Conservation (phyloP, 2,888 invertebrate species). For the Drosophila paramelanica region DNA sequence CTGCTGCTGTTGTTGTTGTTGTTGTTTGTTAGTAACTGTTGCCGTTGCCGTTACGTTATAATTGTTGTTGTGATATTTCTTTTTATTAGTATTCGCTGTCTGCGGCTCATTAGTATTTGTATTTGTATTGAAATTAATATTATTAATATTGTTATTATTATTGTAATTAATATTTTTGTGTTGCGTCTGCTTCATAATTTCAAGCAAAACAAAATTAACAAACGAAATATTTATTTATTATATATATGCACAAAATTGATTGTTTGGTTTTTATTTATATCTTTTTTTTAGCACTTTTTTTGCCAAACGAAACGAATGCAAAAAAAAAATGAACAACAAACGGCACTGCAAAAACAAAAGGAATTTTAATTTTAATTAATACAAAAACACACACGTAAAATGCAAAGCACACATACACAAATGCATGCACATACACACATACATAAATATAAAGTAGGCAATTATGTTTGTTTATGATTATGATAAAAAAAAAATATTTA, state of each 20-base stretch:
- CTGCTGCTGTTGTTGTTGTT: slow-evolving; percentile 33
- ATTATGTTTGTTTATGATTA: neutral
- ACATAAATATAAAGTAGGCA: neutral
- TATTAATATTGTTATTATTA: slow-evolving; percentile 63
- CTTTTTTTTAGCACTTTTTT: slow-evolving; percentile 27
- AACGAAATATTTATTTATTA: slow-evolving; percentile 32
- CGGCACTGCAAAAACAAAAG: slow-evolving; percentile 53
- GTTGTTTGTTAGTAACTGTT: slow-evolving; percentile 51
- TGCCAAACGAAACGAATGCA: slow-evolving; percentile 51
- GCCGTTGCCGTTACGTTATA: slow-evolving; percentile 43
- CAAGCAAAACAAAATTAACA: slow-evolving; percentile 47
- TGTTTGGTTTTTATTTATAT: slow-evolving; percentile 13
- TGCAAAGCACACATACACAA: slow-evolving; percentile 14
- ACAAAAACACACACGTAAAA: slow-evolving; percentile 14
- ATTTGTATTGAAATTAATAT: slow-evolving; percentile 51
- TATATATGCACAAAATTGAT: slow-evolving; percentile 28
- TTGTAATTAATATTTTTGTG: slow-evolving; percentile 67
- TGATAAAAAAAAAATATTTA: slow-evolving; percentile 2
- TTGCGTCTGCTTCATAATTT: slow-evolving; percentile 83
- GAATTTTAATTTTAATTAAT: slow-evolving; percentile 38
- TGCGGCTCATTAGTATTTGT: slow-evolving; percentile 54
- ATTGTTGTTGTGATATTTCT: slow-evolving; percentile 57
- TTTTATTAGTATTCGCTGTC: slow-evolving; percentile 56
- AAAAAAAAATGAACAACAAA: slow-evolving; percentile 24
- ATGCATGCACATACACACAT: neutral